Conservation (phyloP, 2,888 invertebrate genomes). For the Stomorhina lunata region DNA sequence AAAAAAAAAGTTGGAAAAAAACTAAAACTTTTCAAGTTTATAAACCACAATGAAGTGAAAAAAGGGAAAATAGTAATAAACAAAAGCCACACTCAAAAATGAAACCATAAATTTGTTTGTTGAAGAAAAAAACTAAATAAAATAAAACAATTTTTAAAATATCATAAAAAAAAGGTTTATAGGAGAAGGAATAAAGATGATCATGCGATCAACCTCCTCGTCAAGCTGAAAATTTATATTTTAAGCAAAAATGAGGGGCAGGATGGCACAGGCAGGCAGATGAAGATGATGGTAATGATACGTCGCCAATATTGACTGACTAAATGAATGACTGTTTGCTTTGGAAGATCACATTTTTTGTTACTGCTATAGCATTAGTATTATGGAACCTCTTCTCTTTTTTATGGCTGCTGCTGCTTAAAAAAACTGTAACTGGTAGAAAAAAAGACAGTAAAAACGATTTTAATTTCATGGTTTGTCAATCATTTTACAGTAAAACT, state of each 20-base stretch:
- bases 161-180: constrained; percentile 7
- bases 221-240: constrained; percentile 50
- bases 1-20: background rate
- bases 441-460: constrained; percentile 13
- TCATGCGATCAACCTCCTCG: constrained; percentile 54
- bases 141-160: constrained; percentile 40
- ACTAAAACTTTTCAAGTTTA: constrained; percentile 32
- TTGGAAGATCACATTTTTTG: too few species aligned
- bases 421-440: constrained; percentile 47
- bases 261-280: constrained; percentile 14
- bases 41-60: constrained; percentile 50
- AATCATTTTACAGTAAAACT: constrained; percentile 71
- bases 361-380: too few species aligned
- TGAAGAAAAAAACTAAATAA: background rate
- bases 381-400: constrained; percentile 51
- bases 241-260: too few species aligned
- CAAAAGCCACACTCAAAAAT: constrained; percentile 51
- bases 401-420: constrained; percentile 64
- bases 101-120: constrained; percentile 63
- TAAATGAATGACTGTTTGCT: too few species aligned
- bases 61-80: constrained; percentile 49
- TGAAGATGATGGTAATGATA: constrained; percentile 50
- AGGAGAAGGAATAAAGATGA: constrained; percentile 43
- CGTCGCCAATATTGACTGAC: constrained; percentile 44
- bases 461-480: constrained; percentile 76